A percentile compares a stretch with the other conserved stretches of the same genome.
Evolutionary conservation across 2,797 vertebrate genomes (phyloP).

Genomic region (Phalanger gymnotis): DNA sequence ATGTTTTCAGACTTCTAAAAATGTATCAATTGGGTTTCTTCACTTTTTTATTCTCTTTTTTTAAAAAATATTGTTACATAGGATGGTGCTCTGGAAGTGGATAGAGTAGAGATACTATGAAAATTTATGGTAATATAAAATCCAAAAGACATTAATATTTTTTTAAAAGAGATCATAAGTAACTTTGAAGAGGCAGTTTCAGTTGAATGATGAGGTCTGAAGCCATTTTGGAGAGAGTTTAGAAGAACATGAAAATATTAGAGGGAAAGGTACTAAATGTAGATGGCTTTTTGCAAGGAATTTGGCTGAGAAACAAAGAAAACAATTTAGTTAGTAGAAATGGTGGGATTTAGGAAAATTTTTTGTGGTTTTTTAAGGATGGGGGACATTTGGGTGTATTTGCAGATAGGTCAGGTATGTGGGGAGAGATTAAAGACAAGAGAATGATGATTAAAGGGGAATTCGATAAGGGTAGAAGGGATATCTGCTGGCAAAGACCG

Average conservation of each 20-base stretch:
- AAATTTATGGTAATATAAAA: not conserved
- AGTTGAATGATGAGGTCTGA: not conserved
- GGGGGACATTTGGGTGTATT: not conserved
- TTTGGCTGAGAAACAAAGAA: not conserved
- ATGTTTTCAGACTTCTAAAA: not conserved
- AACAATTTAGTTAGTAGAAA: not conserved
- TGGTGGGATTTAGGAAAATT: not conserved
- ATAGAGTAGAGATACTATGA: not conserved
- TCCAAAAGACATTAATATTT: not conserved
- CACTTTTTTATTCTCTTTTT: not conserved
- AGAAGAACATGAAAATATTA: not conserved
- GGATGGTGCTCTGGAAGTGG: not conserved
- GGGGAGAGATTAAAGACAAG: not conserved
- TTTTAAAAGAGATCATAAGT: not conserved
- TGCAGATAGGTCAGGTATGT: not conserved
- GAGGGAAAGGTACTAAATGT: not conserved
- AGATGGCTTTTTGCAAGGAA: not conserved
- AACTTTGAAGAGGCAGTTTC: not conserved
- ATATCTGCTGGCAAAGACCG: not conserved
- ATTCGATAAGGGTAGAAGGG: not conserved
- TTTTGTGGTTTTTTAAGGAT: not conserved
- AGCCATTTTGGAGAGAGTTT: not conserved
- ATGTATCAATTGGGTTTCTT: not conserved
- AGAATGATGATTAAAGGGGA: not conserved
- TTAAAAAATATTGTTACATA: not conserved